These are phyloP conservation scores for Arrhamphus sclerolepis DNA, from an alignment of 2,797 vertebrate genomes.

Conservation along the genomic window DNA sequence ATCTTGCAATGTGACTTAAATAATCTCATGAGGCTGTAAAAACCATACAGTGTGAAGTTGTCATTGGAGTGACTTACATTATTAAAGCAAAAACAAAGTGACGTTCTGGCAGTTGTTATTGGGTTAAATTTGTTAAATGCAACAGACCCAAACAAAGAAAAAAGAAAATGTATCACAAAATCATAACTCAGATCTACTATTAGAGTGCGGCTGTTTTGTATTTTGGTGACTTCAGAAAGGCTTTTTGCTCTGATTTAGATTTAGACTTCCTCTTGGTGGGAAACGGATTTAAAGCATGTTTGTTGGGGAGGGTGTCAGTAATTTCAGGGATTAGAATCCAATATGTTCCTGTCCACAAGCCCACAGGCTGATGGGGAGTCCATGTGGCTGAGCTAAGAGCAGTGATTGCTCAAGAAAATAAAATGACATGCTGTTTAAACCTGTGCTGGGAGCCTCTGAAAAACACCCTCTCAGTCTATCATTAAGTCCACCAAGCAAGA, in stretches of 20 bases:
- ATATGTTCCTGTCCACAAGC: constrained; percentile 50
- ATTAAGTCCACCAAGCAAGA: constrained; percentile 27
- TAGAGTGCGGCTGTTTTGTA: constrained; percentile 4
- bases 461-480: constrained; percentile 28
- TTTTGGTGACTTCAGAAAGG: constrained; percentile 4
- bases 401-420: constrained; percentile 54
- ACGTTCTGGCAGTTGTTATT: not conserved
- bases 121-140: too few species aligned
- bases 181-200: not conserved
- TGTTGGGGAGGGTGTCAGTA: constrained; percentile 28
- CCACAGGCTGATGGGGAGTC: constrained; percentile 42
- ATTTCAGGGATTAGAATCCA: constrained; percentile 62
- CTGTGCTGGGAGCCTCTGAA: constrained; percentile 16
- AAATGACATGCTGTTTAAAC: constrained; percentile 46
- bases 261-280: constrained; percentile 15
- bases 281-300: constrained; percentile 7
- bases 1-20: too few species aligned
- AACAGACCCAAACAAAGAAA: not conserved
- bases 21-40: too few species aligned
- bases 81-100: not conserved
- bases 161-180: too few species aligned
- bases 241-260: constrained; percentile 12
- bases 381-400: constrained; percentile 36
- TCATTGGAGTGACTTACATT: not conserved
- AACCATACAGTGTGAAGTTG: too few species aligned